Evolutionary conservation across 2,888 invertebrate species (phyloP).

Genomic region (Pyrrhosoma nymphula): DNA sequence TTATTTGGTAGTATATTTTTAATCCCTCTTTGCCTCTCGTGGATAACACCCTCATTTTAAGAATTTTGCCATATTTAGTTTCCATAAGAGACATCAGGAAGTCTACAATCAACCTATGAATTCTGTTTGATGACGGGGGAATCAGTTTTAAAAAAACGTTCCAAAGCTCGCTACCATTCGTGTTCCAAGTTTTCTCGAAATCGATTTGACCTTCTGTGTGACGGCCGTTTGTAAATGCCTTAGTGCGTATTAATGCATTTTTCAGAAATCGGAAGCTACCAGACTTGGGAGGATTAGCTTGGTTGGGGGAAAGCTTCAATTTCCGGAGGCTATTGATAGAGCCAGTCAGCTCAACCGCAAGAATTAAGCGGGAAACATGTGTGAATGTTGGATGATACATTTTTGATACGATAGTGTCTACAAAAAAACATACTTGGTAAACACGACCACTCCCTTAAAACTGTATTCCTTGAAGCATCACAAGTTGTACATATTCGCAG

Average conservation of each 20-base stretch:
- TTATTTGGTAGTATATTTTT: too few relatives aligned
- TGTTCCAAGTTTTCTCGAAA: background rate
- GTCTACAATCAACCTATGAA: too few relatives aligned
- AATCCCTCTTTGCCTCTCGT: too few relatives aligned
- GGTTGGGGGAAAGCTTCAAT: background rate
- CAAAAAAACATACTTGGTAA: background rate
- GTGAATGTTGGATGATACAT: background rate
- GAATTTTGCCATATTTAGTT: too few relatives aligned
- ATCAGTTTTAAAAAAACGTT: background rate
- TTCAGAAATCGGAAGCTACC: background rate
- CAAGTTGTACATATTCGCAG: too few relatives aligned
- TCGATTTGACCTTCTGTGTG: background rate
- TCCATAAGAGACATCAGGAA: too few relatives aligned
- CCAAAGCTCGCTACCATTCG: background rate
- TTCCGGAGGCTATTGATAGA: constrained; percentile 26
- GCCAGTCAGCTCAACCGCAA: background rate
- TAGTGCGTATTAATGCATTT: background rate
- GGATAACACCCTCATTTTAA: too few relatives aligned
- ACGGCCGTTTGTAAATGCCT: background rate
- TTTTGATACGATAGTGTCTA: background rate
- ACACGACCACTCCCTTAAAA: background rate
- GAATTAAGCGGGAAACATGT: background rate
- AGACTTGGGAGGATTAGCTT: background rate
- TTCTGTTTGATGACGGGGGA: background rate
- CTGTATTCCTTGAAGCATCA: too few relatives aligned